A percentile compares a stretch with the other conserved stretches of the same genome.
These are phyloP conservation scores for Sturmia bella DNA, from an alignment of 2,888 invertebrate genomes.

Conservation along the genomic window DNA sequence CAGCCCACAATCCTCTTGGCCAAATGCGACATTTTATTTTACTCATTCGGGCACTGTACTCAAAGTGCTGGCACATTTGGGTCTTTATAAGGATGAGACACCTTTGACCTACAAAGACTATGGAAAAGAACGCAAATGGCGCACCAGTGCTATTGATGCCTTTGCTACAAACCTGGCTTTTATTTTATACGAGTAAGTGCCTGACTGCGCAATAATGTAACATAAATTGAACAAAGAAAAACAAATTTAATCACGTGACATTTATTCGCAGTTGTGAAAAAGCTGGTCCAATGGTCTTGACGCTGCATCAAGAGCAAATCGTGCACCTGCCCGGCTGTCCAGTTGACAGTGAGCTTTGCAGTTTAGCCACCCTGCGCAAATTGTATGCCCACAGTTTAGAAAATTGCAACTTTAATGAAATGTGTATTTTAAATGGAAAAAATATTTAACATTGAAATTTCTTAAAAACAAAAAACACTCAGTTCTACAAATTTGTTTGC, in stretches of 20 bases:
- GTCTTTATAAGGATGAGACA: conserved; percentile 86
- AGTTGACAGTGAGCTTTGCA: conserved; percentile 84
- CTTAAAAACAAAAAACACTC: background rate
- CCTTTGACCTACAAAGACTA: conserved; percentile 84
- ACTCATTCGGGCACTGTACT: conserved; percentile 92
- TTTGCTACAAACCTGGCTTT: conserved; percentile 92
- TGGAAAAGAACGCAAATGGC: conserved; percentile 83
- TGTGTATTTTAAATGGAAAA: conserved; percentile 83
- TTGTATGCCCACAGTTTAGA: conserved; percentile 85
- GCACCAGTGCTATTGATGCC: conserved; percentile 86
- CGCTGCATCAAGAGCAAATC: conserved; percentile 89
- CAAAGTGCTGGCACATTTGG: conserved; percentile 88
- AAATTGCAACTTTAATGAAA: conserved; percentile 86
- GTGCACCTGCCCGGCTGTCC: conserved; percentile 88
- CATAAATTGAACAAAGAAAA: background rate
- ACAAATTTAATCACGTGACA: background rate
- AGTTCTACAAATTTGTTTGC: conserved; percentile 17
- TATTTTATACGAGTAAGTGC: conserved; percentile 87
- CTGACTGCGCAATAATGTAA: no score
- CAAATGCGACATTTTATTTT: conserved; percentile 87
- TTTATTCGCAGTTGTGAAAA: conserved; percentile 83
- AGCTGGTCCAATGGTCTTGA: conserved; percentile 83
- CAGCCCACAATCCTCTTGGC: conserved; percentile 75
- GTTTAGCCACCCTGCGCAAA: conserved; percentile 83
- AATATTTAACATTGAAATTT: background rate